Evolutionary conservation across 2,113 vertebrate species (phyloP), one percentile per base, ranked within the genome.

Genomic region (Alouatta palliata): DNA sequence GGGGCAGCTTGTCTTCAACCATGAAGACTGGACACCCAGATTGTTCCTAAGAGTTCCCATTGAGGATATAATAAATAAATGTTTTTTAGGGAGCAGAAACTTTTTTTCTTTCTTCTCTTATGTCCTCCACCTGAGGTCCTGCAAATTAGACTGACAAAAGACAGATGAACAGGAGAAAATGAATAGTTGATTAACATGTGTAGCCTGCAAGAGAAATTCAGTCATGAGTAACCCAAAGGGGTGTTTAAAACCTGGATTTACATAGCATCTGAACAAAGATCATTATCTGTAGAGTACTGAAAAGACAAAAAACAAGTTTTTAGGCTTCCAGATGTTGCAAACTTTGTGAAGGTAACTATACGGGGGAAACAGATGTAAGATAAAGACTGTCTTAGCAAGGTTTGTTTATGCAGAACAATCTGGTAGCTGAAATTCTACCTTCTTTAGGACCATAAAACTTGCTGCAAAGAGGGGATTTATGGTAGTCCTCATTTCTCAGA

Each of bases 61-160:
- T 40, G 14, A 95, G 73, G 3, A n/a, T 10, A 32, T 75, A 40
- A 75, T 30, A 68, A 77, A 94, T 89, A 86, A 58, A 45, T 79
- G 30, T n/a, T 77, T 80, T 73, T 4, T 37, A 49, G n/a, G 2
- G 54, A 19, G 58, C 52, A 19, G 3, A 71, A 70, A 4, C 37
- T 37, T 20, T 70, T 27, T 54, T 45, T 35, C 13, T 80, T 43
- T 58, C 23, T 23, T 2, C n/a, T 37, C 52, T 2, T 54, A 19
- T 3, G 10, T 66, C 87, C n/a, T 64, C 71, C 10, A 54, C 5
- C 12, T 37, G 30, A 37, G 25, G 49, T 12, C 5, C 16, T 64
- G 75, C 32, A 75, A 82, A 45, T 30, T 40, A 45, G 20, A 81
- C 8, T 6, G n/a, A 43, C 10, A 70, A 49, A 85, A 64, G 21